Evolutionary conservation across 2,113 vertebrate species (phyloP).

Genomic region (Arvicanthis niloticus): DNA sequence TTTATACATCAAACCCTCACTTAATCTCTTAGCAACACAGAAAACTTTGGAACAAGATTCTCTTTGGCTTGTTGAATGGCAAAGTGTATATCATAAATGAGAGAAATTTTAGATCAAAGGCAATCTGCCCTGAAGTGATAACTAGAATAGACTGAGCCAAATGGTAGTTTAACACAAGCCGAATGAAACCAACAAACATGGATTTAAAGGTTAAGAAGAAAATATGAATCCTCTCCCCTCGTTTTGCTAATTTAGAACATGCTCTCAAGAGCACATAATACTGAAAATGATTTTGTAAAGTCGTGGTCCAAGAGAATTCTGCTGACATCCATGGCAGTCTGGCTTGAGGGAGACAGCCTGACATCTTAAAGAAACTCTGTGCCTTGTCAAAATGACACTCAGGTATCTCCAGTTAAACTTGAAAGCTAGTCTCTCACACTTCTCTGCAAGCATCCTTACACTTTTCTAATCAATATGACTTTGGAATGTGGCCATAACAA

Average conservation of each 20-base stretch:
- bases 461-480: background rate
- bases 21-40: constrained; percentile 51
- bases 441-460: constrained; percentile 10
- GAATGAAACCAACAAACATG: constrained; percentile 71
- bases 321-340: constrained; percentile 44
- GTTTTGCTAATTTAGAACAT: constrained; percentile 55
- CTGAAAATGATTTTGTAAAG: constrained; percentile 39
- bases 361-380: constrained; percentile 49
- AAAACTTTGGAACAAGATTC: constrained; percentile 74
- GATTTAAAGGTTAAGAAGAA: constrained; percentile 66
- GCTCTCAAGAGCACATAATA: constrained; percentile 30
- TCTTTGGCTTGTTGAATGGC: constrained; percentile 64
- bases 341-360: constrained; percentile 40
- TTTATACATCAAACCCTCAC: constrained; percentile 28
- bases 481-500: background rate
- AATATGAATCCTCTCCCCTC: background rate
- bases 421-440: background rate
- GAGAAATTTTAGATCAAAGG: constrained; percentile 79
- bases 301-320: background rate
- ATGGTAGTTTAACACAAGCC: constrained; percentile 75
- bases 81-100: constrained; percentile 78
- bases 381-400: constrained; percentile 69
- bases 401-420: constrained; percentile 55
- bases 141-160: constrained; percentile 77
- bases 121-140: constrained; percentile 76